Evolutionary conservation across 2,888 invertebrate species (phyloP).

Genomic region (Folsomia manolachei): DNA sequence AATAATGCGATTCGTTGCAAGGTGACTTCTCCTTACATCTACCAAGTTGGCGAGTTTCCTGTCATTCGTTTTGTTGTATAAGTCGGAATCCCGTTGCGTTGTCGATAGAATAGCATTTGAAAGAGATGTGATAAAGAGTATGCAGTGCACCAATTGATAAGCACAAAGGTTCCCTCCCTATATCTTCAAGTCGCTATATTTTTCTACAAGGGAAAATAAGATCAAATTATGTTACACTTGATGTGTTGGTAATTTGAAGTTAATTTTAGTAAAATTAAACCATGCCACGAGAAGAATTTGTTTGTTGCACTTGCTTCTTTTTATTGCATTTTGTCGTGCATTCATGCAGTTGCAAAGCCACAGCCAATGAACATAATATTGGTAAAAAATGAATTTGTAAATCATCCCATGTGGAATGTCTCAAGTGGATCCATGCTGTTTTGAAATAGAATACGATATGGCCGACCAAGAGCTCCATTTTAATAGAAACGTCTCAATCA

Average conservation of each 20-base stretch:
- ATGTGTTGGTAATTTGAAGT: neutral
- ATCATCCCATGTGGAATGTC: too few species aligned
- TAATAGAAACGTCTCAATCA: neutral
- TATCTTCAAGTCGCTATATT: too few species aligned
- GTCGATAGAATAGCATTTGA: neutral
- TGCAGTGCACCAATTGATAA: slow-evolving; percentile 12
- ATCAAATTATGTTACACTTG: neutral
- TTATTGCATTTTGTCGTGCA: neutral
- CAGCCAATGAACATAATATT: too few species aligned
- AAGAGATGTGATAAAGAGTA: slow-evolving; percentile 12
- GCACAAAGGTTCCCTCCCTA: neutral
- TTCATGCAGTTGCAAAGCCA: too few species aligned
- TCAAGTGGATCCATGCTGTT: neutral
- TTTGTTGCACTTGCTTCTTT: neutral
- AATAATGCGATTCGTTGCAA: neutral
- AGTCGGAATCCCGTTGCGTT: slow-evolving; percentile 12
- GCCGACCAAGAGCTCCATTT: neutral
- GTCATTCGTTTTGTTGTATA: too few species aligned
- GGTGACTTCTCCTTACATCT: neutral
- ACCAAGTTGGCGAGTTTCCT: too few species aligned
- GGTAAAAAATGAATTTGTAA: neutral
- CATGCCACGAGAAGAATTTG: neutral
- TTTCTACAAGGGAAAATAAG: too few species aligned
- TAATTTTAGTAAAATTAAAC: slow-evolving; percentile 13
- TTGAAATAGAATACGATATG: neutral